Percentiles rank a stretch among this genome's conserved stretches.
Evolutionary conservation across 2,888 invertebrate species (phyloP).

Genomic region (Cataglyphis livida): DNA sequence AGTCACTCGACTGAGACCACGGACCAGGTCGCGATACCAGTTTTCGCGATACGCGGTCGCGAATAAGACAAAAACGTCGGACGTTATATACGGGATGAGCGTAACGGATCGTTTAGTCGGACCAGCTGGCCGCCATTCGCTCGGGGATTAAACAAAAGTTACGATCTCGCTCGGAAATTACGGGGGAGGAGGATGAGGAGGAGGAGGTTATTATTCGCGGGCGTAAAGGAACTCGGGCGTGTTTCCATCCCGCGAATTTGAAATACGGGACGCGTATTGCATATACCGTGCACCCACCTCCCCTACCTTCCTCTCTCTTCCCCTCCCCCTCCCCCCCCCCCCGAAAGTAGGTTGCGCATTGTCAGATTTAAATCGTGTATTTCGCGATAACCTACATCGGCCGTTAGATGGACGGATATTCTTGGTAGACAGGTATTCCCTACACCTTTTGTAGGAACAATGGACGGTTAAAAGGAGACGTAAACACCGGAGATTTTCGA

Average conservation of each 20-base stretch:
- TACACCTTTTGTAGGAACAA: constrained; percentile 26
- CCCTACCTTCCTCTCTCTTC: no score
- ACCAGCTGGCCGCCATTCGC: constrained; percentile 46
- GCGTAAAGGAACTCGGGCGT: constrained; percentile 1
- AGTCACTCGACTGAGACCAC: constrained; percentile 60
- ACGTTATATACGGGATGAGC: constrained; percentile 17
- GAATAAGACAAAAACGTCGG: constrained; percentile 59
- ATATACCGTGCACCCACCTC: background rate
- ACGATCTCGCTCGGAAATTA: constrained; percentile 33
- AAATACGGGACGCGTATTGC: constrained; percentile 28
- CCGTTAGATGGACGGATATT: constrained; percentile 28
- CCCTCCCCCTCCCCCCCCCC: no score
- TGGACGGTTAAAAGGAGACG: constrained; percentile 42
- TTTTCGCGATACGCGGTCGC: constrained; percentile 58
- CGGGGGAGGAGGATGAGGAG: background rate
- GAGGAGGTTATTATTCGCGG: constrained; percentile 26
- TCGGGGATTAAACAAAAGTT: constrained; percentile 41
- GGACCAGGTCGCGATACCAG: constrained; percentile 66
- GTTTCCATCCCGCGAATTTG: constrained; percentile 34
- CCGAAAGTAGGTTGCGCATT: constrained; percentile 65
- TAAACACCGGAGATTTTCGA: constrained; percentile 43
- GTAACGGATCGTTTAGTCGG: constrained; percentile 56
- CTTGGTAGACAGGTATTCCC: constrained; percentile 14
- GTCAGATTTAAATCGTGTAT: constrained; percentile 50
- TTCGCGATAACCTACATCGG: constrained; percentile 46